phyloP scores from a whole-genome alignment of 2,113 vertebrate species.

The Desmodus rotundus region DNA sequence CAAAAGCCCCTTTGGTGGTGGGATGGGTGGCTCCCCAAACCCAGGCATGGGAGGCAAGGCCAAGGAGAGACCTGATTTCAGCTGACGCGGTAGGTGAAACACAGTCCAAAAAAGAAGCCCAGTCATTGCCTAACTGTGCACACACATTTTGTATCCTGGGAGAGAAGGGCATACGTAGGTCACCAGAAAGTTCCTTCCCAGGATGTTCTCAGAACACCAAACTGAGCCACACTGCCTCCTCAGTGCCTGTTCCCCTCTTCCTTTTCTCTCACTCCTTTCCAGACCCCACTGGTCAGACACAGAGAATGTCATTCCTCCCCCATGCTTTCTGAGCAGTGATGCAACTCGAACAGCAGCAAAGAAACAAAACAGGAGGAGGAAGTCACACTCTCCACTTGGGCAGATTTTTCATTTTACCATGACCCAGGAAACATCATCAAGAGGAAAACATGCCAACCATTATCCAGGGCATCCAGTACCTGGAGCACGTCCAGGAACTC shows the following conservation, averaged over 20 bases:
- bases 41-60: background rate
- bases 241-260: background rate
- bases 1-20: background rate
- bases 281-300: background rate
- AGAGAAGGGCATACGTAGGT: accelerated
- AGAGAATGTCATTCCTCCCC: background rate
- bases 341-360: background rate
- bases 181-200: background rate
- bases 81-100: background rate
- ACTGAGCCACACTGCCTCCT: background rate
- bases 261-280: background rate
- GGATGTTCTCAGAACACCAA: background rate
- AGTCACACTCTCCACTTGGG: background rate
- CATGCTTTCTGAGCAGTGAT: background rate
- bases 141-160: background rate
- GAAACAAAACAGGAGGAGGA: background rate
- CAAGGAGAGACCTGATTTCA: background rate
- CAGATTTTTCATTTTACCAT: background rate
- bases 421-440: too few species aligned
- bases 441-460: background rate
- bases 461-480: accelerated
- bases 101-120: background rate
- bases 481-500: background rate
- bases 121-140: background rate
- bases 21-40: background rate